These are phyloP conservation scores for Drosophila kurseongensis DNA, from an alignment of 1,140 invertebrate genomes.

Conservation along the genomic window DNA sequence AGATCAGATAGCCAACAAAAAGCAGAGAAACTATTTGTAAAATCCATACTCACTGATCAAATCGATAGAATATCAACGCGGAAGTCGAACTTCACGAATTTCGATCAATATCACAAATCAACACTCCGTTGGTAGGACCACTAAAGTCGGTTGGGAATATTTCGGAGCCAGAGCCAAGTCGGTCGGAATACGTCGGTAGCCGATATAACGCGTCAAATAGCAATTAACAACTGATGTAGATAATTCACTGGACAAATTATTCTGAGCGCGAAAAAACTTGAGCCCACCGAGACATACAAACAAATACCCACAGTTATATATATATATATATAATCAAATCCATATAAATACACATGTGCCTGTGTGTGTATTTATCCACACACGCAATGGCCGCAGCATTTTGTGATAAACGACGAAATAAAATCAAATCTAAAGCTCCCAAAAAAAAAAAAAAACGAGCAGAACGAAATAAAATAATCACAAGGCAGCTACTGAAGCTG, in stretches of 20 bases:
- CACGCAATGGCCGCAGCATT: constrained; percentile 76
- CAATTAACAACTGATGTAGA: constrained; percentile 84
- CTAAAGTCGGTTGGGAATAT: not conserved
- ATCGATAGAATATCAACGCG: not conserved
- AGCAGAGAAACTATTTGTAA: not conserved
- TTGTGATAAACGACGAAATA: constrained; percentile 79
- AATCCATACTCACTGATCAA: not conserved
- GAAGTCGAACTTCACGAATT: too few relatives aligned
- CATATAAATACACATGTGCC: constrained; percentile 27
- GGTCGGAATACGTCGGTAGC: constrained; percentile 72
- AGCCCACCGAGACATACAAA: constrained; percentile 41
- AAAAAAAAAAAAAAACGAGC: constrained; percentile 50
- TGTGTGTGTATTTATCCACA: constrained; percentile 39
- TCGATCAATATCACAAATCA: not conserved
- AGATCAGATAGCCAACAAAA: not conserved
- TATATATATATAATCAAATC: constrained; percentile 24
- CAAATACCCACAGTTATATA: constrained; percentile 24
- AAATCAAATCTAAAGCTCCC: constrained; percentile 81
- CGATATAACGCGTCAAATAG: constrained; percentile 84
- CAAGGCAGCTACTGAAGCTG: constrained; percentile 61
- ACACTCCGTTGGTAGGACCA: not conserved
- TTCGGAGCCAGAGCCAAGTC: not conserved
- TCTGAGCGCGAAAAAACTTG: constrained; percentile 74
- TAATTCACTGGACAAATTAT: constrained; percentile 79
- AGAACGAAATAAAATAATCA: constrained; percentile 57